Evolutionary conservation across 2,113 vertebrate genomes (phyloP), one percentile per base, ranked within the genome.

Genomic region (Lycaon pictus): DNA sequence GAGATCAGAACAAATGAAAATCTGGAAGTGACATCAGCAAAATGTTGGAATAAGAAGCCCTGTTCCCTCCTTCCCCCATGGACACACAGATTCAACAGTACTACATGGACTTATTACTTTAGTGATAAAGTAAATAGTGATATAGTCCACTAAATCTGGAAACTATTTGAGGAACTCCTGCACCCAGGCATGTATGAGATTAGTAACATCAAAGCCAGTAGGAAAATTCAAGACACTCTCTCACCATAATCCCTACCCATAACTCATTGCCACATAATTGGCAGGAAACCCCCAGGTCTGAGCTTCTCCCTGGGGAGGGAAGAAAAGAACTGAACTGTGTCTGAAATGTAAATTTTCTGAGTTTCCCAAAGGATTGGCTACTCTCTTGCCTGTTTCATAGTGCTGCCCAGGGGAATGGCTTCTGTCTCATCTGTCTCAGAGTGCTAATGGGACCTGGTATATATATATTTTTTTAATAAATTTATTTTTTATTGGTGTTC

Each of bases 1-100:
- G 37, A 55, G 16, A 87, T 88, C n/a, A 84, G n/a, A 92, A 62
- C 60, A 77, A 95, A 93, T 37, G 13, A 32, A 93, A 60, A 90
- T 81, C 51, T 20, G 37, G 11, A 25, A 82, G 13, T 77, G 7
- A 76, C 11, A 17, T 91, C 76, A 71, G 43, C 37, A 97, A 95
- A 32, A 48, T 87, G 1, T 86, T 85, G 43, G 2, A 71, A 51
- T 76, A 93, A 76, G 11, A 69, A 95, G 27, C 60, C 58, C 3
- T 90, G 35, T 35, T n/a, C 25, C 55, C 35, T 32, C 62, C 76
- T 69, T 65, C 69, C 43, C 37, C 37, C 5, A 17, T 25, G 6
- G 27, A 53, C 32, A 69, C 7, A 63, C 43, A 35, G 81, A 10
- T 77, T 90, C 37, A 87, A 63, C 13, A 77, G 62, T 76, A 77